Evolutionary conservation across 1,140 invertebrate genomes (phyloP).

Genomic region (Drosophila burlai): DNA sequence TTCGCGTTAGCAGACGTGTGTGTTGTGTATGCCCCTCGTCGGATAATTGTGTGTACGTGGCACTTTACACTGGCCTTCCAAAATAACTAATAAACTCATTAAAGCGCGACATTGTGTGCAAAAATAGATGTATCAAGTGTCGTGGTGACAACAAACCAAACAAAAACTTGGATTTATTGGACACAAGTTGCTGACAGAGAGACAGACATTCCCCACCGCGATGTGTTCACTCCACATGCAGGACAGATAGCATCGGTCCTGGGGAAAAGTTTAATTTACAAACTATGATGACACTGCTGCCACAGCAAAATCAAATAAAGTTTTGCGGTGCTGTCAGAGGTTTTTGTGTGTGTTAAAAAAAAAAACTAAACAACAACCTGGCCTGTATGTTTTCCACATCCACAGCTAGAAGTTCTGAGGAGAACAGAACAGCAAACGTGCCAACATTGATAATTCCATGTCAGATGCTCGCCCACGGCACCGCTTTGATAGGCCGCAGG

Average conservation of each 20-base stretch:
- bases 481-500: constrained; percentile 39
- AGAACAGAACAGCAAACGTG: constrained; percentile 44
- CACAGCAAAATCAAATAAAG: constrained; percentile 25
- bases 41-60: constrained; percentile 62
- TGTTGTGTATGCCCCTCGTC: constrained; percentile 13
- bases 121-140: constrained; percentile 18
- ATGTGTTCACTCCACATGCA: not conserved
- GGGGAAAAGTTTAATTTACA: constrained; percentile 44
- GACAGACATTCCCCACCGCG: not conserved
- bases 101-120: constrained; percentile 13
- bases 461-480: constrained; percentile 22
- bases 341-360: constrained; percentile 32
- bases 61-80: constrained; percentile 8
- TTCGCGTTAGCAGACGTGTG: constrained; percentile 83
- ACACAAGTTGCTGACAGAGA: constrained; percentile 16
- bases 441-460: constrained; percentile 68
- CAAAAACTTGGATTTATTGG: constrained; percentile 30
- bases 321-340: constrained; percentile 56
- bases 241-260: constrained; percentile 21
- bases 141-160: constrained; percentile 3
- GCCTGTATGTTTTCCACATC: not conserved
- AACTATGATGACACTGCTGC: constrained; percentile 33
- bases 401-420: constrained; percentile 22
- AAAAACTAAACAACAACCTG: constrained; percentile 16
- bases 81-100: constrained; percentile 17